Percentiles rank a stretch among this genome's conserved stretches.
These are phyloP conservation scores for Cylloceria caligata DNA, from an alignment of 2,888 invertebrate species.

Conservation along the genomic window DNA sequence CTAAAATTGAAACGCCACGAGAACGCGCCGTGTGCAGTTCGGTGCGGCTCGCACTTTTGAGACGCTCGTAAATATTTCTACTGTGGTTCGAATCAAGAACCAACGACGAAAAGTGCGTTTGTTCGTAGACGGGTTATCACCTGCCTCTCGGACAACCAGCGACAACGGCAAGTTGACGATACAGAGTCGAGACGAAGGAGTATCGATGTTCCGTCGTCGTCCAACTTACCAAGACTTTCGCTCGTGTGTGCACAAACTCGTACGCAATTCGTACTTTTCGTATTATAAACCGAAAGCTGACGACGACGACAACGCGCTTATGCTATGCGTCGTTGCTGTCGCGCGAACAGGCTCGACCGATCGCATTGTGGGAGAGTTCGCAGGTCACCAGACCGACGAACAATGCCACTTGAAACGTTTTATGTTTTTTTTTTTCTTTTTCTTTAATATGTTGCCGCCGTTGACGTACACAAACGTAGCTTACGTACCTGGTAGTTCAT, in stretches of 20 bases:
- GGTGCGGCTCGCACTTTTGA: conserved; percentile 68
- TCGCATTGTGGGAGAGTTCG: conserved; percentile 81
- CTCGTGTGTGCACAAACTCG: background rate
- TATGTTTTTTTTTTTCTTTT: conserved; percentile 35
- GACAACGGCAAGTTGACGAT: conserved; percentile 26
- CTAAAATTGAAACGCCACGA: conserved; percentile 11
- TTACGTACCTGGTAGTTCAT: conserved; percentile 53
- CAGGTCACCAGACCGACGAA: conserved; percentile 81
- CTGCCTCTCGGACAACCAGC: conserved; percentile 23
- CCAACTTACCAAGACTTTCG: background rate
- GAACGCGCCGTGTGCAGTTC: conserved; percentile 22
- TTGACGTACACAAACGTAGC: conserved; percentile 59
- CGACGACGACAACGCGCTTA: background rate
- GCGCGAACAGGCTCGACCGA: conserved; percentile 24
- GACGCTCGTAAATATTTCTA: conserved; percentile 60
- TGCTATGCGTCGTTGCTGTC: background rate
- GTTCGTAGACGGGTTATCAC: conserved; percentile 47
- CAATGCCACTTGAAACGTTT: conserved; percentile 77
- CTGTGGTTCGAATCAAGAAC: conserved; percentile 30
- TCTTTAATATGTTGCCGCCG: conserved; percentile 62
- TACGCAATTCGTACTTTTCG: background rate
- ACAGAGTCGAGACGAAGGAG: conserved; percentile 32
- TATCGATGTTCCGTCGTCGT: background rate
- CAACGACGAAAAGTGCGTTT: conserved; percentile 25
- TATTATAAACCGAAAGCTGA: background rate